Base-by-base conservation (phyloP, 2,888 invertebrate species). In the Watsonalla binaria region DNA sequence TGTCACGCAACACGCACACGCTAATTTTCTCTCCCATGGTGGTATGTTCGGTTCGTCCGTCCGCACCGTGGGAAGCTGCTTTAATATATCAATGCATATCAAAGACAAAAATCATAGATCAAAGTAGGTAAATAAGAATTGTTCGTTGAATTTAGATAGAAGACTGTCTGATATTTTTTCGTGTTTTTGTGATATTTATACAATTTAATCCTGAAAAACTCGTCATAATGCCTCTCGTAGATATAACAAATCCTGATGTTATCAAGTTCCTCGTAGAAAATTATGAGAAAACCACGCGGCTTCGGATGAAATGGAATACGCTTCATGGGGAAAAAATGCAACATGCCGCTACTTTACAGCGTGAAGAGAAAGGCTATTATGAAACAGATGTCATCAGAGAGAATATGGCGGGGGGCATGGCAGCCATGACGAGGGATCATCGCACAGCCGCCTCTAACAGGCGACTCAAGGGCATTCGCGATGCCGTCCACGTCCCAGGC, bases 221-320 rank as follows among this genome's bases (percentile, higher is more conserved):
- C 2, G 11, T 5, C 0, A 42, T 11, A 42, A 81, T 80, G 80
- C 79, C 80, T 45, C 57, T 68, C 4, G 39, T 70, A 51, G 81
- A 80, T 55, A 72, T 79, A 46, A 78, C 66, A 7, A 77, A 77
- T 39, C 80, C 81, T 0, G 74, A 68, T 34, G 45, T 73, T 0
- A 79, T 80, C 51, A 78, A 74, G 51, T 80, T 80, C 55, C 70
- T 80, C 11, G 47, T 72, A n/a, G 80, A 80, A 54, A 74, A 37
- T 48, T 79, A 80, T 62, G 79, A 80, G 5, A 82, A 76, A 56
- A 76, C 76, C 47, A 62, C 72, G 0, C 59, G 73, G 9, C 72
- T 80, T 45, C 74, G 79, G 5, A 66, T 79, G 70, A 74, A 68
- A 74, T 82, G 81, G 81, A 77, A 75, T 55, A 54, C 51, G 5